Conservation (phyloP, 1,140 invertebrate species). For the Leptinotarsa texana region DNA sequence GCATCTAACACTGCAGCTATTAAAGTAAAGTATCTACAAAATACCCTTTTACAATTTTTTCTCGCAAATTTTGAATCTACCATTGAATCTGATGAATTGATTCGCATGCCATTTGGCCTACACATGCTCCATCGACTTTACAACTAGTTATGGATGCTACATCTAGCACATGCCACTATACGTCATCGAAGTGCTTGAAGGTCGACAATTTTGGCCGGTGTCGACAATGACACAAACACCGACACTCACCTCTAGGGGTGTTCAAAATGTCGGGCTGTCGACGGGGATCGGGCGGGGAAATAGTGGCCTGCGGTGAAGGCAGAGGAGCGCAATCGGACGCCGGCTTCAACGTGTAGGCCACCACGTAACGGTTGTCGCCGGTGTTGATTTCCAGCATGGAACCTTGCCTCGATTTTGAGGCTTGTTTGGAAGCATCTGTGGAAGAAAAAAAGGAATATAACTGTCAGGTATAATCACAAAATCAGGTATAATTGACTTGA, state of each 20-base stretch:
- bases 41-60: too few relatives aligned
- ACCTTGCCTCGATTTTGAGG: constrained; percentile 46
- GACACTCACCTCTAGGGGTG: constrained; percentile 53
- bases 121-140: not conserved
- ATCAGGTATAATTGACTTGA: too few relatives aligned
- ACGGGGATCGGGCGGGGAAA: constrained; percentile 35
- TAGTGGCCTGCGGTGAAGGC: constrained; percentile 29
- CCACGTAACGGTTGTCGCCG: constrained; percentile 63
- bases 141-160: not conserved
- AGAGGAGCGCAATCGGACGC: constrained; percentile 45
- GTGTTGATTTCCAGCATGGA: constrained; percentile 64
- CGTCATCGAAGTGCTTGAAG: constrained; percentile 43
- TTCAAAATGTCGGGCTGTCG: constrained; percentile 57
- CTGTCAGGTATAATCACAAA: too few relatives aligned
- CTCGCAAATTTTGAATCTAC: too few relatives aligned
- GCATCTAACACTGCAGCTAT: too few relatives aligned
- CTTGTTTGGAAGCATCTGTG: constrained; percentile 48
- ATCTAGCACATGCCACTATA: constrained; percentile 24
- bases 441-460: too few relatives aligned
- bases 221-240: constrained; percentile 35
- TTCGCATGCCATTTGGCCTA: constrained; percentile 2
- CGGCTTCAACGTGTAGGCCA: constrained; percentile 63
- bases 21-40: too few relatives aligned
- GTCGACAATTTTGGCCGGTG: constrained; percentile 34
- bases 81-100: not conserved